Conservation (phyloP, 2,113 vertebrate genomes). For the Pygoscelis antarcticus region DNA sequence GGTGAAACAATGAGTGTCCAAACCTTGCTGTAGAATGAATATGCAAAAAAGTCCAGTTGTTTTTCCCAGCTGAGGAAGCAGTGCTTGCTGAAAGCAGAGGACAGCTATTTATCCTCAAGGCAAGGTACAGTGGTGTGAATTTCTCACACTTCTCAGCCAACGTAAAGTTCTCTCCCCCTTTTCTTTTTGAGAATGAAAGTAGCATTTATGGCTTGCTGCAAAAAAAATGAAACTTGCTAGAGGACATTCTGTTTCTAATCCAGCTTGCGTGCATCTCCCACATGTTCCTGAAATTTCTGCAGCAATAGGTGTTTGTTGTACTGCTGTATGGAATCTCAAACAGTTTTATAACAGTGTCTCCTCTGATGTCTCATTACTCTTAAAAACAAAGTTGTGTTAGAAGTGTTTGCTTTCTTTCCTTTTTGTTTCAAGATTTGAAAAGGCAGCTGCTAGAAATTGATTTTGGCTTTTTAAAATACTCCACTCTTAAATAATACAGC, state of each 20-base stretch:
- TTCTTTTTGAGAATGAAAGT: neutral
- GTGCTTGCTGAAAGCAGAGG: neutral
- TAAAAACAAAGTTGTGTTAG: neutral
- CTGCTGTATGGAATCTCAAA: neutral
- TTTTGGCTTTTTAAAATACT: neutral
- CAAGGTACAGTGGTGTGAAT: neutral
- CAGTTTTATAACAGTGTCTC: neutral
- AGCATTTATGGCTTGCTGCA: neutral
- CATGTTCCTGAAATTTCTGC: slow-evolving; percentile 7
- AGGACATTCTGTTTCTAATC: slow-evolving; percentile 23
- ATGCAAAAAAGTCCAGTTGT: neutral
- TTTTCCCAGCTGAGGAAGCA: neutral
- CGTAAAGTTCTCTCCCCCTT: neutral
- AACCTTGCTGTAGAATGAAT: neutral
- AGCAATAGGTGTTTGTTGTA: neutral
- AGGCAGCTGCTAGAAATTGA: neutral
- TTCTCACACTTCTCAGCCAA: neutral
- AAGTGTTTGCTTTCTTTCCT: neutral
- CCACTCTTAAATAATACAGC: neutral
- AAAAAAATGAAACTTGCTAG: neutral
- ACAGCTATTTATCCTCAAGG: neutral
- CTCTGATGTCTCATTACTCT: neutral
- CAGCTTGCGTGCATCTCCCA: neutral
- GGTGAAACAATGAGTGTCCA: neutral
- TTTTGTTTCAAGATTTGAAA: neutral